Conservation (phyloP, 2,797 vertebrate species). For the Hylomyscus alleni region DNA sequence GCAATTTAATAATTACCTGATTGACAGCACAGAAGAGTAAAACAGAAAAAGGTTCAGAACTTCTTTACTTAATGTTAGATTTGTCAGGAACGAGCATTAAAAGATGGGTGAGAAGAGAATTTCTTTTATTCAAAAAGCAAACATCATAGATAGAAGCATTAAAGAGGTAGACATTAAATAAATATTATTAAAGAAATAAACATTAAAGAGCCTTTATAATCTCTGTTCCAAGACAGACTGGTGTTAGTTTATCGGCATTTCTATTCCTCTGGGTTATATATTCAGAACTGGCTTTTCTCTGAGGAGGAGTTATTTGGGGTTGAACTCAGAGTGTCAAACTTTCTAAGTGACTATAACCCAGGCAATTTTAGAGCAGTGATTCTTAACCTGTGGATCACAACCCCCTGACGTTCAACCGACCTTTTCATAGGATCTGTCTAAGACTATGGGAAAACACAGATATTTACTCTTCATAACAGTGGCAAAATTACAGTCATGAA, state of each 20-base stretch:
- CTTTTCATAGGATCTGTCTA: background rate
- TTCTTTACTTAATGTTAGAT: conserved; percentile 49
- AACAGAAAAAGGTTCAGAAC: background rate
- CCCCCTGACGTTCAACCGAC: background rate
- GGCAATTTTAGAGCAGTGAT: background rate
- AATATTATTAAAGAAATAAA: background rate
- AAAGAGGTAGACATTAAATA: too few species aligned
- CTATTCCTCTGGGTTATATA: background rate
- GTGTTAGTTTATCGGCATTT: background rate
- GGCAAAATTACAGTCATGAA: background rate
- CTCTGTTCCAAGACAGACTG: conserved; percentile 27
- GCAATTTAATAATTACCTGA: background rate
- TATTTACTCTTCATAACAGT: background rate
- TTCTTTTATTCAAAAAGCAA: conserved; percentile 50
- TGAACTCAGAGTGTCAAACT: background rate
- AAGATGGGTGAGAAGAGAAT: conserved; percentile 12
- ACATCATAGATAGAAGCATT: background rate
- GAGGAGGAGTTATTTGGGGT: background rate
- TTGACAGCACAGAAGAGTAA: too few species aligned
- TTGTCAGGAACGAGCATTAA: background rate
- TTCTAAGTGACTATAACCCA: background rate
- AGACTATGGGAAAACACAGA: background rate
- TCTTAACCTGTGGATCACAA: background rate
- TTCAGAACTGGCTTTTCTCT: background rate
- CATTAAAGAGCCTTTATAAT: background rate